phyloP scores from a whole-genome alignment of 1,140 invertebrate species.

The Drosophila pachea region DNA sequence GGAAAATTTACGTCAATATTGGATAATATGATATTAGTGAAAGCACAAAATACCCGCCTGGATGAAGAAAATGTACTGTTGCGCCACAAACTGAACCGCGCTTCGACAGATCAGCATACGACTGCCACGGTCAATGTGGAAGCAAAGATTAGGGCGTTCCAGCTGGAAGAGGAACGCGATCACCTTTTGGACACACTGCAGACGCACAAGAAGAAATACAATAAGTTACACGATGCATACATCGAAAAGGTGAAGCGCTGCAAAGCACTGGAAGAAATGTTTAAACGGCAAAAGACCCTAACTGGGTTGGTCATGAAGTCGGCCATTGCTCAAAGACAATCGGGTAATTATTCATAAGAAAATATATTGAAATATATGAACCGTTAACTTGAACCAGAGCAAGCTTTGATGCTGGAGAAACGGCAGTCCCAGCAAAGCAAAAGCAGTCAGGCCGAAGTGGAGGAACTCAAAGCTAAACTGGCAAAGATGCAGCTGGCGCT shows the following conservation, averaged over 20 bases:
- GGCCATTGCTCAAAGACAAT: constrained; percentile 55
- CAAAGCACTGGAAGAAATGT: constrained; percentile 68
- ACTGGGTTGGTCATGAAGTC: constrained; percentile 75
- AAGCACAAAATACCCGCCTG: constrained; percentile 49
- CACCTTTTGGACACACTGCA: constrained; percentile 55
- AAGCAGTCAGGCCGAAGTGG: constrained; percentile 24
- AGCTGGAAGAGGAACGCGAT: constrained; percentile 69
- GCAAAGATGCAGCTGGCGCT: constrained; percentile 59
- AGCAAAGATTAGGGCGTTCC: constrained; percentile 59
- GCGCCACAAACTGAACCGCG: constrained; percentile 53
- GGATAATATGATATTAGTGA: constrained; percentile 35
- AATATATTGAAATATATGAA: background rate
- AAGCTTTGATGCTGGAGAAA: constrained; percentile 53
- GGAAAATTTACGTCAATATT: background rate
- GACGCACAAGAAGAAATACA: constrained; percentile 72
- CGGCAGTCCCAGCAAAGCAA: constrained; percentile 49
- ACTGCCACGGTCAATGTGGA: constrained; percentile 58
- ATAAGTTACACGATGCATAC: constrained; percentile 68
- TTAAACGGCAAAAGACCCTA: constrained; percentile 66
- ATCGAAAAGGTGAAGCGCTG: constrained; percentile 71
- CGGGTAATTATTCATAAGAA: constrained; percentile 21
- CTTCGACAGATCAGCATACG: constrained; percentile 39
- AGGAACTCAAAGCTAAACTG: constrained; percentile 51
- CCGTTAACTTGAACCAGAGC: constrained; percentile 27
- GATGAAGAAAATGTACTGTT: constrained; percentile 71